phyloP scores from a whole-genome alignment of 2,113 vertebrate species.

The Rhinolophus sinicus region DNA sequence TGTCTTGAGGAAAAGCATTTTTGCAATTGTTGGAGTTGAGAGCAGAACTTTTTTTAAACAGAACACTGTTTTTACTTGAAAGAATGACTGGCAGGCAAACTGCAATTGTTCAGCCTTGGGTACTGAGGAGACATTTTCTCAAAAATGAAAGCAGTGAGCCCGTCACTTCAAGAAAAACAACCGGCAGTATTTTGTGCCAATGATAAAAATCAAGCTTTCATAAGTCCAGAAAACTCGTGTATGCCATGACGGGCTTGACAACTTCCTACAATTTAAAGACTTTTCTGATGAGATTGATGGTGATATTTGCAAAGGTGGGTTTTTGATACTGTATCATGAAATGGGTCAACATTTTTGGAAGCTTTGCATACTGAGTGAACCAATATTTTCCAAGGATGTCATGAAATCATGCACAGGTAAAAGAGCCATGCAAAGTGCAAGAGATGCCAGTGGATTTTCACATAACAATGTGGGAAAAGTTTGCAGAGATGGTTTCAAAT shows the following conservation, averaged over 20 bases:
- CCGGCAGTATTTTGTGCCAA: not conserved
- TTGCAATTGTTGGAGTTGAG: too few relatives aligned
- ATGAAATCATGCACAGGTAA: not conserved
- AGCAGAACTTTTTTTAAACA: not conserved
- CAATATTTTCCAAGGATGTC: not conserved
- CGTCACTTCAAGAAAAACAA: slow-evolving; percentile 2
- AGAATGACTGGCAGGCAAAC: not conserved
- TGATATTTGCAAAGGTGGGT: not conserved
- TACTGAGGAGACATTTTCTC: not conserved
- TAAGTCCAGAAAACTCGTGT: not conserved
- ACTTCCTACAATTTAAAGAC: not conserved
- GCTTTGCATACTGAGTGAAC: not conserved
- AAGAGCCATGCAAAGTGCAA: not conserved
- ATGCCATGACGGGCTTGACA: not conserved
- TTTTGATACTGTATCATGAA: not conserved
- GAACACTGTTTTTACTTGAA: not conserved
- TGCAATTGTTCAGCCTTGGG: not conserved
- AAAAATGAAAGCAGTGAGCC: not conserved
- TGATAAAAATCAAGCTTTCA: not conserved
- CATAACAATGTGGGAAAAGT: not conserved
- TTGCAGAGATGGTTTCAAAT: not conserved
- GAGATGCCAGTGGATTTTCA: not conserved
- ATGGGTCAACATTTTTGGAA: not conserved
- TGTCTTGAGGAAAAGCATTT: not conserved
- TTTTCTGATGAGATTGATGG: not conserved